Base-by-base conservation (phyloP, 2,888 invertebrate species). In the Euplagia quadripunctaria region DNA sequence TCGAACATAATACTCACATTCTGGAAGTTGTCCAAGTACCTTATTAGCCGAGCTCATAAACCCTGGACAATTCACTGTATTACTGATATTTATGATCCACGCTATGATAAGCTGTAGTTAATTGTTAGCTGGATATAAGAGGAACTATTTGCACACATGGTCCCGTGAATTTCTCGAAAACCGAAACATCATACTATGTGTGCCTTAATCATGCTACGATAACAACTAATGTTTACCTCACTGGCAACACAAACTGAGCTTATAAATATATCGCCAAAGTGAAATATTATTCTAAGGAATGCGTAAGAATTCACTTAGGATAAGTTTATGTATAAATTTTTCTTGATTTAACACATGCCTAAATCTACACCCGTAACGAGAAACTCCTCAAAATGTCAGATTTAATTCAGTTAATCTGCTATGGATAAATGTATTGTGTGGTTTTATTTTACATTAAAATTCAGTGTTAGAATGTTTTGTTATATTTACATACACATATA, bases 191-290 rank as follows among this genome's bases (percentile, higher is more conserved):
- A 63, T 1, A 49, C 16, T 51, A 75, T 77, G 74, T 77, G 71
- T 42, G 67, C 71, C 74, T 73, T 74, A 72, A 82, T 82, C 82
- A 66, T 69, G 41, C 49, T 73, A 75, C 20, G 74, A 80, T 74
- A 82, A 82, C 81, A 82, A 66, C 51, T 72, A 70, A 73, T 82
- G 77, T 82, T 82, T 82, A 74, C 79, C 58, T 11, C 55, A 11
- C 61, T 31, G 61, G 73, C 73, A 83, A 79, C 81, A 79, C 75
- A 82, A 79, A 79, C 77, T 70, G 9, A 71, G 74, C 81, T 83
- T 81, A 73, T 76, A 77, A 82, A 74, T 82, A 82, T 79, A 83
- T 69, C 74, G 74, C 73, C 63, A 64, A 77, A 74, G 71, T 42
- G 68, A 73, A 63, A 75, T 79, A 68, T 67, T 77, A 65, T 67